phyloP scores from a whole-genome alignment of 1,140 invertebrate species.

The Bactericera cockerelli region DNA sequence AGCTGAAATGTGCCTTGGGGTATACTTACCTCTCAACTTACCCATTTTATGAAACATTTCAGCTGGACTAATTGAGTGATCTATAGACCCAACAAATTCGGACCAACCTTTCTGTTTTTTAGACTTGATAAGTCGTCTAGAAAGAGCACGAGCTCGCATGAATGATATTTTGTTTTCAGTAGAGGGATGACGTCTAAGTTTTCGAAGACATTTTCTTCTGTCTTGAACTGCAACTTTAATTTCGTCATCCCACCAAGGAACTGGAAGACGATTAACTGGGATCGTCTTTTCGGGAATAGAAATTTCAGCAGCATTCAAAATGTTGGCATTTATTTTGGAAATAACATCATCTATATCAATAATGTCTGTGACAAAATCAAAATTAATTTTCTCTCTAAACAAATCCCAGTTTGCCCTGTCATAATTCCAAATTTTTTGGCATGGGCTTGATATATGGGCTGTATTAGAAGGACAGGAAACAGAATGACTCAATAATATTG shows the following conservation, averaged over 20 bases:
- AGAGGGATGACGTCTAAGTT: neutral
- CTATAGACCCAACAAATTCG: neutral
- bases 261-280: neutral
- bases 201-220: neutral
- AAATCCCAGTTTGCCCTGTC: neutral
- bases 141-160: neutral
- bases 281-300: neutral
- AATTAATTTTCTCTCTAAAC: neutral
- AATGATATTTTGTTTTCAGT: neutral
- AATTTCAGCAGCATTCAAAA: neutral
- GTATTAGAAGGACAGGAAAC: no score
- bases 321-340: neutral
- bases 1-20: neutral
- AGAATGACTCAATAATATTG: no score
- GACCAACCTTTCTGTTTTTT: neutral
- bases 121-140: no score
- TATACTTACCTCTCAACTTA: neutral
- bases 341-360: neutral
- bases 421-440: no score
- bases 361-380: neutral
- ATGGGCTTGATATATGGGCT: no score
- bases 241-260: conserved; percentile 1
- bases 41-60: neutral
- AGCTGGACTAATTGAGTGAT: neutral
- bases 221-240: neutral